These are phyloP conservation scores for Morpho deidamia DNA, from an alignment of 2,888 invertebrate species.

Conservation along the genomic window DNA sequence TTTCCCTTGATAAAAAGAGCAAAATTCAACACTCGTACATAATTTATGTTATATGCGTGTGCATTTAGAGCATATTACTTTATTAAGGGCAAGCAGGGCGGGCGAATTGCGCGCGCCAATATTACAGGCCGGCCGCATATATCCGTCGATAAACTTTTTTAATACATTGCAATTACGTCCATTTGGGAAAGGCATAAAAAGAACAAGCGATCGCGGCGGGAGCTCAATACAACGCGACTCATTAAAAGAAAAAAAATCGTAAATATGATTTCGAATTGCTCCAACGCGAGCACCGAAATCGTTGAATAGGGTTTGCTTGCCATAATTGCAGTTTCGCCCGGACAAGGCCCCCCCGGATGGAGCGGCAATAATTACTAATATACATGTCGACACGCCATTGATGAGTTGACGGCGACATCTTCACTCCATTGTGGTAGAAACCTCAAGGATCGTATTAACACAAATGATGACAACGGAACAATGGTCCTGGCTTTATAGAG, in stretches of 20 bases:
- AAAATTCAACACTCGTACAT: slow-evolving; percentile 43
- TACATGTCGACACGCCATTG: slow-evolving; percentile 73
- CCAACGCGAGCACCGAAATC: slow-evolving; percentile 42
- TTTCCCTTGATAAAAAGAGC: slow-evolving; percentile 70
- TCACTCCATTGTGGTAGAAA: slow-evolving; percentile 73
- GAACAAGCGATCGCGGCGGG: slow-evolving; percentile 49
- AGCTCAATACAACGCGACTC: slow-evolving; percentile 46
- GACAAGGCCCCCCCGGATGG: slow-evolving; percentile 68
- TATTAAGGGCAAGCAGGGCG: slow-evolving; percentile 69
- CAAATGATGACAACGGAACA: slow-evolving; percentile 73
- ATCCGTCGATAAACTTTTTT: slow-evolving; percentile 58
- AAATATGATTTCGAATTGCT: slow-evolving; percentile 43
- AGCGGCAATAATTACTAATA: slow-evolving; percentile 70
- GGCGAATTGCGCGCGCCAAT: slow-evolving; percentile 51
- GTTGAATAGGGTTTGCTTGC: slow-evolving; percentile 46
- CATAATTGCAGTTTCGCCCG: slow-evolving; percentile 46
- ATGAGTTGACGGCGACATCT: slow-evolving; percentile 61
- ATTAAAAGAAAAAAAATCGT: slow-evolving; percentile 45
- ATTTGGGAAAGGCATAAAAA: slow-evolving; percentile 63
- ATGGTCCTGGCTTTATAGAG: slow-evolving; percentile 58
- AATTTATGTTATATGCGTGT: slow-evolving; percentile 75
- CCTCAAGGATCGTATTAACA: slow-evolving; percentile 77
- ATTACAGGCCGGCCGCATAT: slow-evolving; percentile 49
- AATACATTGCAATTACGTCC: slow-evolving; percentile 67
- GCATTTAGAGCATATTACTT: slow-evolving; percentile 76